These are phyloP conservation scores for Xylota segnis DNA, from an alignment of 2,888 invertebrate species.

Conservation along the genomic window DNA sequence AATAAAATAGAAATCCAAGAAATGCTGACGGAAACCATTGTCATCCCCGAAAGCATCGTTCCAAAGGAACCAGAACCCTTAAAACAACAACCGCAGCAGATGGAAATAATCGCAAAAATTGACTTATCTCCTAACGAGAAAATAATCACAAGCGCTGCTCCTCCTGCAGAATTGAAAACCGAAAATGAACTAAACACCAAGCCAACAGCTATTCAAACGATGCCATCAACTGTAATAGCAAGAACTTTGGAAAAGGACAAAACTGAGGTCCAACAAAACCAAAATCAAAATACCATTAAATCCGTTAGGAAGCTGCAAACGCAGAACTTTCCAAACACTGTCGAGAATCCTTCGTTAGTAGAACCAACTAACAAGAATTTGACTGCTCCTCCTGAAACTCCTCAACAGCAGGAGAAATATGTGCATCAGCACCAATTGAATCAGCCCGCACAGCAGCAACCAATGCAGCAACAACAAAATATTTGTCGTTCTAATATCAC, in stretches of 20 bases:
- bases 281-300: slow-evolving; percentile 9
- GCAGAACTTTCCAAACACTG: neutral
- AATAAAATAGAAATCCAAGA: slow-evolving; percentile 62
- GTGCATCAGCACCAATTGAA: slow-evolving; percentile 12
- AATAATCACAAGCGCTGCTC: neutral
- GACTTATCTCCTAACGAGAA: slow-evolving; percentile 17
- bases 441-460: slow-evolving; percentile 6
- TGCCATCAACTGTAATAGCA: slow-evolving; percentile 48
- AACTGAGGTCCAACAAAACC: slow-evolving; percentile 19
- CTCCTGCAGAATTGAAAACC: slow-evolving; percentile 40
- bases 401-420: slow-evolving; percentile 34
- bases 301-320: neutral
- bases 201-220: neutral
- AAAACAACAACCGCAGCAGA: slow-evolving; percentile 1
- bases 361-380: slow-evolving; percentile 10
- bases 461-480: slow-evolving; percentile 38
- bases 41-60: neutral
- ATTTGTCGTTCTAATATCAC: neutral
- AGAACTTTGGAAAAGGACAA: slow-evolving; percentile 39
- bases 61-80: slow-evolving; percentile 36
- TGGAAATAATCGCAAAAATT: slow-evolving; percentile 16
- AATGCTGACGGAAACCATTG: slow-evolving; percentile 20
- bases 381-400: neutral
- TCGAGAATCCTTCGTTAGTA: neutral
- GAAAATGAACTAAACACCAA: slow-evolving; percentile 21